Base-by-base conservation (phyloP, 2,888 invertebrate genomes). In the Encarsia formosa region DNA sequence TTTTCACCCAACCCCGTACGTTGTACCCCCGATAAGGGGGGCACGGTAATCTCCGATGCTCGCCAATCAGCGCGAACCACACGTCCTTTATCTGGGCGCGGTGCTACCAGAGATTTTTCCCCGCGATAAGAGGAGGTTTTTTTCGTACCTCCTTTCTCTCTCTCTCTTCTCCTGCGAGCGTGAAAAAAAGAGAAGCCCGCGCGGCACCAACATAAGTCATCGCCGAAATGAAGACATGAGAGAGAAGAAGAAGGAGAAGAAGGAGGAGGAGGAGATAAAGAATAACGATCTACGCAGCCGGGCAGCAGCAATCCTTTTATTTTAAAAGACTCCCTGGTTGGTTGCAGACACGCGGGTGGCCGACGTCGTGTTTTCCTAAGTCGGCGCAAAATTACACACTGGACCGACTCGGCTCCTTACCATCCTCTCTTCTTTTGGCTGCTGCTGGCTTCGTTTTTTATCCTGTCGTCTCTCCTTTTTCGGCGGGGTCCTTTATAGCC, bases 371-470 rank as follows among this genome's bases (percentile, higher is more conserved):
- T 71, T 73, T 72, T 71, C 71, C 71, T 73, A 73, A 73, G 73
- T 68, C 71, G 68, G 72, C 71, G 71, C 71, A 73, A 73, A 72
- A 73, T 73, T 73, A 73, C 73, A 73, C 73, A 71, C 72, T 70
- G 70, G 65, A 65, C 63, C 63, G 57, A 54, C 61, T 56, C 55
- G 57, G 54, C 55, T 38, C 54, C 34, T 26, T 44, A 29, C 40
- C 43, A 49, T 15, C 42, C 42, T 18, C 47, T 55, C 50, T 38
- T 40, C 29, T 26, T 47, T 37, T 16, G 23, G 29, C 15, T 39
- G 41, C 51, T n/a, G 22, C 43, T 34, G 32, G 22, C 41, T 32
- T 24, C 45, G 19, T 31, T 13, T 49, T 42, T 42, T 48, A 52
- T 52, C 49, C 49, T 56, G 56, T n/a, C 26, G 35, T 18, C 35